These are phyloP conservation scores for Gadus macrocephalus DNA, from an alignment of 2,113 vertebrate genomes.

Conservation along the genomic window DNA sequence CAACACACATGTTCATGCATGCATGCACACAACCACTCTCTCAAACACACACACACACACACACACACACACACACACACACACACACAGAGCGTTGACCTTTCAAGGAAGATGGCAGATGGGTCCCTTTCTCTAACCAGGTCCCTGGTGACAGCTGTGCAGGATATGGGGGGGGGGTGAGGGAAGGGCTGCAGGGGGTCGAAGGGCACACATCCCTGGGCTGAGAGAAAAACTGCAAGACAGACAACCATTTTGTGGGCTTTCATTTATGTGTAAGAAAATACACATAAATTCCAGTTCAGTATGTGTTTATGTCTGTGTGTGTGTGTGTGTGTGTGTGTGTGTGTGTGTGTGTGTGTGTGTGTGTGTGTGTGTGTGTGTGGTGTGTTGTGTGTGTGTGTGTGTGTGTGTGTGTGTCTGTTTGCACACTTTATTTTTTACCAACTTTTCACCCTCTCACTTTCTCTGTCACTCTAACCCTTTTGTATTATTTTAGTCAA, in stretches of 20 bases:
- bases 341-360: too few relatives aligned
- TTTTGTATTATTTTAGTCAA: too few relatives aligned
- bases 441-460: too few relatives aligned
- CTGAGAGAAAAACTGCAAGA: slow-evolving; percentile 40
- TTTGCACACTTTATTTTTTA: too few relatives aligned
- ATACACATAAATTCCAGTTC: slow-evolving; percentile 27
- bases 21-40: too few relatives aligned
- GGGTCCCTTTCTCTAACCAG: slow-evolving; percentile 63
- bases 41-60: background rate
- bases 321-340: too few relatives aligned
- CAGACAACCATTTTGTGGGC: slow-evolving; percentile 31
- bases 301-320: too few relatives aligned
- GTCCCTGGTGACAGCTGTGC: slow-evolving; percentile 69
- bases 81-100: slow-evolving; percentile 41
- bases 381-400: too few relatives aligned
- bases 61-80: background rate
- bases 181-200: slow-evolving; percentile 30
- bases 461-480: too few relatives aligned
- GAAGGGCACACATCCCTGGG: slow-evolving; percentile 61
- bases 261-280: slow-evolving; percentile 16
- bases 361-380: too few relatives aligned
- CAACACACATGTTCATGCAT: background rate
- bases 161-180: slow-evolving; percentile 33
- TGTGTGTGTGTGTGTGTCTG: too few relatives aligned
- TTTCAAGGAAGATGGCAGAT: slow-evolving; percentile 73